Conservation (phyloP, 2,888 invertebrate species). For the Tupiocoris notatus region DNA sequence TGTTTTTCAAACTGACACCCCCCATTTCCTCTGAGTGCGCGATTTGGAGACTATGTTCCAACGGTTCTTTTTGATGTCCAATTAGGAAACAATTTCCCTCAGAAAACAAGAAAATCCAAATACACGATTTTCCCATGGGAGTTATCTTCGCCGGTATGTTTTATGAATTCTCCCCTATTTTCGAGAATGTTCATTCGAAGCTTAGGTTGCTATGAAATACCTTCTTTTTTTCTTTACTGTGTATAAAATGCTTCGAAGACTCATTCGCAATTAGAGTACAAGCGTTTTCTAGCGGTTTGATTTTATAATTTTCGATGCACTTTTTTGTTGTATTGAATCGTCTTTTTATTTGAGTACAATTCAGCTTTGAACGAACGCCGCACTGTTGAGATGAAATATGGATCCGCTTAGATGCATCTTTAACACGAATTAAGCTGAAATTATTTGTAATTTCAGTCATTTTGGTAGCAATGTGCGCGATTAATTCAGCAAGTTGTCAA, state of each 20-base stretch:
- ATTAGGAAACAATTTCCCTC: no score
- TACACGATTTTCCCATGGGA: neutral
- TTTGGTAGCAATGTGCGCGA: neutral
- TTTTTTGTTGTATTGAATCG: neutral
- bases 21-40: no score
- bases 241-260: neutral
- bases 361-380: neutral
- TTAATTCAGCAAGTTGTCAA: no score
- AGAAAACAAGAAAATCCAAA: neutral
- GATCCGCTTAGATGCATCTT: neutral
- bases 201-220: no score
- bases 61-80: no score
- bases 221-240: neutral
- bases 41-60: no score
- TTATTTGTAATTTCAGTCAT: no score
- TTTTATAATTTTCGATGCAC: neutral
- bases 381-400: neutral
- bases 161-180: no score
- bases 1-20: neutral
- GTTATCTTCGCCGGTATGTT: no score
- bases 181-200: no score
- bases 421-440: no score
- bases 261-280: neutral
- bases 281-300: neutral
- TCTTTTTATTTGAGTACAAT: neutral